These are phyloP conservation scores for Misgurnus mizolepis DNA, from an alignment of 2,113 vertebrate genomes.

Conservation along the genomic window DNA sequence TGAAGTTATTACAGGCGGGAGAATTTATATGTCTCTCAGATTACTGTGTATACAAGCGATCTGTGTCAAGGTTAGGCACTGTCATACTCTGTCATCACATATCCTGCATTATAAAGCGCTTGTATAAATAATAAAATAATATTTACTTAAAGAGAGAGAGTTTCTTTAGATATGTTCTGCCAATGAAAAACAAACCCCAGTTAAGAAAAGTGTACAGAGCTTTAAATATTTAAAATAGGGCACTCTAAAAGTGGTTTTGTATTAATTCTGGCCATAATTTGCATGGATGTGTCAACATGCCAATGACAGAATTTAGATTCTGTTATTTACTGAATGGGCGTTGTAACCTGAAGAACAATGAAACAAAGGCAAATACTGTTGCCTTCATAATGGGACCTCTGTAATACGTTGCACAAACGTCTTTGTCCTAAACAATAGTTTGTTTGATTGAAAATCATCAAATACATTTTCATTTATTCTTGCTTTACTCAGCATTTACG, in stretches of 20 bases:
- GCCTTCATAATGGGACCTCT: slow-evolving; percentile 8
- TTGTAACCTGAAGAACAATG: not conserved
- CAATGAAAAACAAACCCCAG: not conserved
- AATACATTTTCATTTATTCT: not conserved
- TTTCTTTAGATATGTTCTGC: slow-evolving; percentile 1
- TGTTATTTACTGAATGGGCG: not conserved
- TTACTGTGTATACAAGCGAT: slow-evolving; percentile 55
- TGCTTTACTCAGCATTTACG: not conserved
- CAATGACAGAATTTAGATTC: slow-evolving; percentile 10
- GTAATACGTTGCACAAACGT: slow-evolving; percentile 21
- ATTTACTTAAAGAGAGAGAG: slow-evolving; percentile 30
- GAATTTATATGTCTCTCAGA: slow-evolving; percentile 65
- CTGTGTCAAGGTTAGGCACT: slow-evolving; percentile 47
- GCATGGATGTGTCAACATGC: not conserved
- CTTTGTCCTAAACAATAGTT: slow-evolving; percentile 18
- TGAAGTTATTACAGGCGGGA: slow-evolving; percentile 65
- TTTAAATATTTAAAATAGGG: not conserved
- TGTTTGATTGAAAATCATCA: slow-evolving; percentile 2
- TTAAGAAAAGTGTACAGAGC: not conserved
- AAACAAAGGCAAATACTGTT: slow-evolving; percentile 24
- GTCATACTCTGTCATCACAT: slow-evolving; percentile 27
- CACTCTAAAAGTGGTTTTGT: not conserved
- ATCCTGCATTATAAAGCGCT: slow-evolving; percentile 14
- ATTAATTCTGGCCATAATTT: not conserved
- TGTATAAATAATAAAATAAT: slow-evolving; percentile 23